Percentiles rank a stretch among this genome's conserved stretches.
Evolutionary conservation across 1,140 invertebrate genomes (phyloP).

Genomic region (Drosophila pectinifera): DNA sequence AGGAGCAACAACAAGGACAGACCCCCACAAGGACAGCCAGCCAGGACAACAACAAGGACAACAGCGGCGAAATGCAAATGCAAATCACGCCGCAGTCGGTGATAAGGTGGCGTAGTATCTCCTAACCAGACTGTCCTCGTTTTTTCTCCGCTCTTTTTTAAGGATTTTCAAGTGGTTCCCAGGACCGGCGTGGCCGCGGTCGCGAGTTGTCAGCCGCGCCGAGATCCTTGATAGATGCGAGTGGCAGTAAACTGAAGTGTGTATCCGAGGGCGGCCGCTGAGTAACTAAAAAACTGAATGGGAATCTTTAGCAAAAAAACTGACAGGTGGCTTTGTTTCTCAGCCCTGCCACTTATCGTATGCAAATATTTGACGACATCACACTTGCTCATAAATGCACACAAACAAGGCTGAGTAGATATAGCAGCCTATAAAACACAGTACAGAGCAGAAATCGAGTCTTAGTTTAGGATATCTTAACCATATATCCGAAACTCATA

Average conservation of each 20-base stretch:
- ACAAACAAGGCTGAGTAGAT: constrained; percentile 22
- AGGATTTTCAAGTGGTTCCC: constrained; percentile 30
- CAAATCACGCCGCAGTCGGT: constrained; percentile 52
- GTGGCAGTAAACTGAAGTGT: constrained; percentile 28
- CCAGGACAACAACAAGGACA: constrained; percentile 28
- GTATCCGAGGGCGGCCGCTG: constrained; percentile 1
- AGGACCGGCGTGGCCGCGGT: constrained; percentile 3
- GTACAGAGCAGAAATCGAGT: no score
- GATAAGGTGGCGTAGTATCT: constrained; percentile 44
- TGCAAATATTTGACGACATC: constrained; percentile 66
- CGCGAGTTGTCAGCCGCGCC: constrained; percentile 35
- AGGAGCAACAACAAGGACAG: constrained; percentile 33
- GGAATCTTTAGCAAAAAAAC: constrained; percentile 14
- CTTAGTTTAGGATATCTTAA: no score
- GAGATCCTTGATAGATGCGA: constrained; percentile 51
- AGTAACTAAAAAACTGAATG: constrained; percentile 28
- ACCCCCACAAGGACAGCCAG: constrained; percentile 36
- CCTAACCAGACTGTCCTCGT: constrained; percentile 27
- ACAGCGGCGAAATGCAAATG: constrained; percentile 48
- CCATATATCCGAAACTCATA: no score
- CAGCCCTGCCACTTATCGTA: constrained; percentile 51
- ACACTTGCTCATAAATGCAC: constrained; percentile 48
- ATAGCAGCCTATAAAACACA: neutral
- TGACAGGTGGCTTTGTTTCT: constrained; percentile 27
- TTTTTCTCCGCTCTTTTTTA: constrained; percentile 18